phyloP scores from a whole-genome alignment of 2,888 invertebrate genomes.

The Cosmia pyralina region DNA sequence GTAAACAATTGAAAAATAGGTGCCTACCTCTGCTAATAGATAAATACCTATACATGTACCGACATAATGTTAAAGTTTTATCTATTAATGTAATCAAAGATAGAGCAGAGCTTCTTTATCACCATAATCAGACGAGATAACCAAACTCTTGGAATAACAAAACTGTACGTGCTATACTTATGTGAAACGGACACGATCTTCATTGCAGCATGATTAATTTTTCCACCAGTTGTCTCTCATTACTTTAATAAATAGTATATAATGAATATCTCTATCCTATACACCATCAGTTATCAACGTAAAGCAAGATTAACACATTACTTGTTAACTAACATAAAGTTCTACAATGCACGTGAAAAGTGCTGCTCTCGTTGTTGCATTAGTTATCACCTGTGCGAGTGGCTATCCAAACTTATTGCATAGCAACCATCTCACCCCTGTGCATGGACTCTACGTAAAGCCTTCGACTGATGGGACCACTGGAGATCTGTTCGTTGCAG shows the following conservation, averaged over 20 bases:
- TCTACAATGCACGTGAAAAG: slow-evolving; percentile 46
- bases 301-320: slow-evolving; percentile 1
- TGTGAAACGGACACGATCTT: slow-evolving; percentile 24
- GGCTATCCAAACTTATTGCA: slow-evolving; percentile 70
- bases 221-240: slow-evolving; percentile 38
- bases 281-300: slow-evolving; percentile 40
- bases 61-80: slow-evolving; percentile 15
- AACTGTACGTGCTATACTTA: slow-evolving; percentile 53
- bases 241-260: slow-evolving; percentile 62
- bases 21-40: neutral
- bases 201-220: slow-evolving; percentile 39
- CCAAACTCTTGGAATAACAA: slow-evolving; percentile 32
- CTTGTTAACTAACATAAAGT: neutral
- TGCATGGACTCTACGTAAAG: slow-evolving; percentile 84
- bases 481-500: slow-evolving; percentile 86
- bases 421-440: slow-evolving; percentile 78
- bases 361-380: slow-evolving; percentile 32
- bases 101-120: slow-evolving; percentile 56
- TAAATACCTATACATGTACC: slow-evolving; percentile 6
- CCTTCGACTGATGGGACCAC: slow-evolving; percentile 84
- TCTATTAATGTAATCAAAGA: slow-evolving; percentile 34
- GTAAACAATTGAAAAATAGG: neutral
- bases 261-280: slow-evolving; percentile 30
- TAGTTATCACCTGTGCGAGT: slow-evolving; percentile 66
- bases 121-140: slow-evolving; percentile 45